Percentiles rank a stretch among this genome's conserved stretches.
Evolutionary conservation across 1,140 invertebrate species (phyloP).

Genomic region (Eulimnadia texana): DNA sequence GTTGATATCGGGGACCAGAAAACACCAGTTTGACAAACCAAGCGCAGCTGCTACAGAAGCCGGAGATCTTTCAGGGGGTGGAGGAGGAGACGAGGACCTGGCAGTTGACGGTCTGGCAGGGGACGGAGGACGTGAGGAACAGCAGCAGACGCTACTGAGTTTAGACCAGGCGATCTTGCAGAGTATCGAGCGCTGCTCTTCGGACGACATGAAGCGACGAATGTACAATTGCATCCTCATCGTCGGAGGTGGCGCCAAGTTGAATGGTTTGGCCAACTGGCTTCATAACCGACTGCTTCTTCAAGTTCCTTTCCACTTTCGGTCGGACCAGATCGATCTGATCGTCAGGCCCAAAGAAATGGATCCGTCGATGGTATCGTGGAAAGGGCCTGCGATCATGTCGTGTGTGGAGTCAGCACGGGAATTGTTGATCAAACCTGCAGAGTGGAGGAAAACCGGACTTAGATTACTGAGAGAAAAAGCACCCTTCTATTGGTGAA

Average conservation of each 20-base stretch:
- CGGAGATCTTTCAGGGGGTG: constrained; percentile 6
- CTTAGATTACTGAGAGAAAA: constrained; percentile 71
- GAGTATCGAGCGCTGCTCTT: constrained; percentile 75
- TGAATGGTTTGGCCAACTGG: constrained; percentile 72
- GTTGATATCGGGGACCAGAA: constrained; percentile 95
- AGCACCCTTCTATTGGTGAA: constrained; percentile 38
- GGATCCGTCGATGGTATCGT: constrained; percentile 71
- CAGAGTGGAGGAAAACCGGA: constrained; percentile 74
- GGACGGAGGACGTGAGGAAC: constrained; percentile 28
- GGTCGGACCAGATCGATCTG: constrained; percentile 58
- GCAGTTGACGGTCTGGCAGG: constrained; percentile 17
- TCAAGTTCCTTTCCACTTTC: constrained; percentile 30
- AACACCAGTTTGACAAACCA: constrained; percentile 53
- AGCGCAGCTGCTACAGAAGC: not conserved
- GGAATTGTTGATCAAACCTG: constrained; percentile 76
- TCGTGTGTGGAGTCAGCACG: constrained; percentile 81
- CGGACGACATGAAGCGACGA: constrained; percentile 78
- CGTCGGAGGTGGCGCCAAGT: constrained; percentile 78
- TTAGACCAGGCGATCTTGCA: constrained; percentile 80
- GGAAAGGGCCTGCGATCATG: constrained; percentile 90
- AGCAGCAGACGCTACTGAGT: constrained; percentile 44
- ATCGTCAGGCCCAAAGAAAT: constrained; percentile 74
- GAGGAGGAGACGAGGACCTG: constrained; percentile 11
- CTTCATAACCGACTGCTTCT: constrained; percentile 69
- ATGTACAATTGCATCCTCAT: constrained; percentile 89